These are phyloP conservation scores for Geopemphigus sp. DNA, from an alignment of 1,140 invertebrate species.

Conservation along the genomic window DNA sequence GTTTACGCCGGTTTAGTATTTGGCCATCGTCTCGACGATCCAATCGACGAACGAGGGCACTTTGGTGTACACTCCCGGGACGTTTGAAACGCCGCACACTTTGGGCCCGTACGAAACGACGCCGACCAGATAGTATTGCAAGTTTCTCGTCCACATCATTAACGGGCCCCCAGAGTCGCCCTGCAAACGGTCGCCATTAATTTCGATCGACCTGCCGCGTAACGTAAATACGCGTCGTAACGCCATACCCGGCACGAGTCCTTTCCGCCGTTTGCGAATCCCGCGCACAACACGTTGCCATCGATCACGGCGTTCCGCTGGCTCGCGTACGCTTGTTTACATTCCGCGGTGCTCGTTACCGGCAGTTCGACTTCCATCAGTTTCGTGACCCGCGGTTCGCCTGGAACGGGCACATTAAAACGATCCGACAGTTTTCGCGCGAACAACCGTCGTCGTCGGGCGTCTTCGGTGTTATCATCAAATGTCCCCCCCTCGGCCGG, in stretches of 20 bases:
- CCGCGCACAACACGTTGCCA: conserved; percentile 44
- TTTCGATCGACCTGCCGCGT: too few species aligned
- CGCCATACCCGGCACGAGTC: conserved; percentile 40
- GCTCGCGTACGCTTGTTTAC: conserved; percentile 55
- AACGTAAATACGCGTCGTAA: too few species aligned
- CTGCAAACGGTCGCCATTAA: conserved; percentile 53
- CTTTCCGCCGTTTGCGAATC: conserved; percentile 8
- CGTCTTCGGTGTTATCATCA: too few species aligned
- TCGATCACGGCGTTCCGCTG: not conserved
- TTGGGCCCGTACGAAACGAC: conserved; percentile 67
- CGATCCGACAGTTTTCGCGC: too few species aligned
- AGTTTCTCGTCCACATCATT: conserved; percentile 64
- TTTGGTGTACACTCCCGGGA: conserved; percentile 78
- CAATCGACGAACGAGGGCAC: conserved; percentile 73
- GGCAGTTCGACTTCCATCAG: conserved; percentile 71
- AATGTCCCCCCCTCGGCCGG: too few species aligned
- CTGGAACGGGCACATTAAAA: conserved; percentile 54
- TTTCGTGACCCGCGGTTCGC: conserved; percentile 62
- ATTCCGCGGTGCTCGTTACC: conserved; percentile 64
- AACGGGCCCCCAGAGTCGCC: conserved; percentile 83
- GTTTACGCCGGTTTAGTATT: not conserved
- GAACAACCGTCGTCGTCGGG: too few species aligned
- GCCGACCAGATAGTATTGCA: conserved; percentile 74
- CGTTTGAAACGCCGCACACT: conserved; percentile 67
- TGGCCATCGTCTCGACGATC: conserved; percentile 62